Evolutionary conservation across 2,797 vertebrate genomes (phyloP).

Genomic region (Tiaroga cobitis): DNA sequence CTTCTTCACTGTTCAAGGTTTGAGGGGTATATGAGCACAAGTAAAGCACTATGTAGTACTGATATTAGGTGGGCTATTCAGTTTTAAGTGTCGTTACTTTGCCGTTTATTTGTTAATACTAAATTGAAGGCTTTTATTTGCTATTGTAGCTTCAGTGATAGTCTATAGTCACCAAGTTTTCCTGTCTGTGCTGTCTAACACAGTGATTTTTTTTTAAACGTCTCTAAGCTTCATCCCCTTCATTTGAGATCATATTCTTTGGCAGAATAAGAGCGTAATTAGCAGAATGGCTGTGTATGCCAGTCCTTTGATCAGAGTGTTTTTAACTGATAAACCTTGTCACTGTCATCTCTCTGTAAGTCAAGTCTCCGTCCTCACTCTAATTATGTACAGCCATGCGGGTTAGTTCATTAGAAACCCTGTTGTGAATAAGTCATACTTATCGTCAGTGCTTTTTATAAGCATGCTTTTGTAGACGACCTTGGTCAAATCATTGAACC

Average conservation of each 20-base stretch:
- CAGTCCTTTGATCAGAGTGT: slow-evolving; percentile 83
- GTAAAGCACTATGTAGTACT: neutral
- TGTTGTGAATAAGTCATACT: slow-evolving; percentile 2
- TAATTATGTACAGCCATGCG: slow-evolving; percentile 76
- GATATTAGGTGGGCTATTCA: neutral
- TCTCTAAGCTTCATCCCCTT: slow-evolving; percentile 43
- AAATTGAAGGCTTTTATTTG: neutral
- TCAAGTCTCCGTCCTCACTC: slow-evolving; percentile 70
- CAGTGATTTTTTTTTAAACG: slow-evolving; percentile 45
- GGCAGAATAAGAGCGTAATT: slow-evolving; percentile 71
- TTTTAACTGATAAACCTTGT: slow-evolving; percentile 77
- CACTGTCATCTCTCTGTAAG: slow-evolving; percentile 77
- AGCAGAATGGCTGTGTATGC: slow-evolving; percentile 73
- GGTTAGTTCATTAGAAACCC: slow-evolving; percentile 59
- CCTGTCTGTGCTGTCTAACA: neutral
- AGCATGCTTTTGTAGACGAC: slow-evolving; percentile 45
- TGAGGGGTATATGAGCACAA: slow-evolving; percentile 22
- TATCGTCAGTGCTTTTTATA: slow-evolving; percentile 47
- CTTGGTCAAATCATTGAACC: slow-evolving; percentile 15
- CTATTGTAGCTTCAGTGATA: neutral
- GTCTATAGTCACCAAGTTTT: neutral
- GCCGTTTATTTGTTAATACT: neutral
- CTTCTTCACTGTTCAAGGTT: neutral
- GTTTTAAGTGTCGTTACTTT: neutral
- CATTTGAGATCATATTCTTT: slow-evolving; percentile 60